These are phyloP conservation scores for Psittacula derbiana DNA, from an alignment of 2,797 vertebrate species.

Conservation along the genomic window DNA sequence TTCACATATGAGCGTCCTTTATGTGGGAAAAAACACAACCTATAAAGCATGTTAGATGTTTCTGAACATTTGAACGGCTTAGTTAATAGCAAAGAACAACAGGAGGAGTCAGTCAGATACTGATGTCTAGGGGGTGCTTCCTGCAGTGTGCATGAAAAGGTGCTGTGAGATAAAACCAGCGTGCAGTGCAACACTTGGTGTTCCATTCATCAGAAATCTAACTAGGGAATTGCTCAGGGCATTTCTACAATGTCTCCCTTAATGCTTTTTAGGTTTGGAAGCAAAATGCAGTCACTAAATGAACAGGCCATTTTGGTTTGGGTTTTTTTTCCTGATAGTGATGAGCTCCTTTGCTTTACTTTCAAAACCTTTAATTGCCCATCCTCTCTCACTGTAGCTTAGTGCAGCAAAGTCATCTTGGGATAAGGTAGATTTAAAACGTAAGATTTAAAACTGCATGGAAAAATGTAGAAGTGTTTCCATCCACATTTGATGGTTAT, in stretches of 20 bases:
- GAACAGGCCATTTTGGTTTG: background rate
- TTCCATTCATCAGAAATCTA: background rate
- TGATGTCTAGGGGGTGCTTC: background rate
- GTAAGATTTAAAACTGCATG: background rate
- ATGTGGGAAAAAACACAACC: background rate
- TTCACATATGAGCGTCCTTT: background rate
- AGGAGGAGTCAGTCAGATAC: background rate
- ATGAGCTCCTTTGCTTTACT: background rate
- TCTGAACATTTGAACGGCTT: background rate
- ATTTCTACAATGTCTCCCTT: background rate
- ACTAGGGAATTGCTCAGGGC: background rate
- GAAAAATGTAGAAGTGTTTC: background rate
- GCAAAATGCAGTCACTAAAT: background rate
- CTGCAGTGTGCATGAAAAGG: background rate
- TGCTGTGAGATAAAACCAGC: background rate
- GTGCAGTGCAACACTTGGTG: accelerated
- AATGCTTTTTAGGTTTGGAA: background rate
- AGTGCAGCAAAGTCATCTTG: background rate
- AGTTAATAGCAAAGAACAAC: background rate
- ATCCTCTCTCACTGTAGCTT: background rate
- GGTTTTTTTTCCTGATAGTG: accelerated
- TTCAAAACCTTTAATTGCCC: background rate
- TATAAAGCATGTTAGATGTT: background rate
- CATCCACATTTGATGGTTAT: background rate
- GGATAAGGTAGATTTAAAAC: background rate